Evolutionary conservation across 2,113 vertebrate species (phyloP).

Genomic region (Sinosuthora webbiana): DNA sequence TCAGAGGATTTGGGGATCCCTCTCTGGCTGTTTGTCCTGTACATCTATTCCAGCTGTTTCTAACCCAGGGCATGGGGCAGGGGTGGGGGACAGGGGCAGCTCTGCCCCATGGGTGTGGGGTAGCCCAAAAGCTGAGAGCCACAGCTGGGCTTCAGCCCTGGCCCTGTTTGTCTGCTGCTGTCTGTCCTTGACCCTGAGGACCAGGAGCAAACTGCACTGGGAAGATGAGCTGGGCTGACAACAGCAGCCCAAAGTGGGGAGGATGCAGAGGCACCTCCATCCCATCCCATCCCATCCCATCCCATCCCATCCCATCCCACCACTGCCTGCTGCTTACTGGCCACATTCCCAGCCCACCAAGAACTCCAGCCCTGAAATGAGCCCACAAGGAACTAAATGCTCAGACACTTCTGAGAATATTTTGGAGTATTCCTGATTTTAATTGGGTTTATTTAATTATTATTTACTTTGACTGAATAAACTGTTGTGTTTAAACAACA

Average conservation of each 20-base stretch:
- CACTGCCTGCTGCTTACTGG: not conserved
- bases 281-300: too few species aligned
- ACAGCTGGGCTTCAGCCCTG: not conserved
- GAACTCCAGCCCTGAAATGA: not conserved
- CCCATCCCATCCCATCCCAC: not conserved
- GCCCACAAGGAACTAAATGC: rapidly evolving
- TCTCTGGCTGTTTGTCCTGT: not conserved
- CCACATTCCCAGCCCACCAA: not conserved
- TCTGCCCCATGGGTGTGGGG: rapidly evolving
- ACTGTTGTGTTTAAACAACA: not conserved
- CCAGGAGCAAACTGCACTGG: not conserved
- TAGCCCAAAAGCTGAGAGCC: not conserved
- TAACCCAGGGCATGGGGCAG: rapidly evolving
- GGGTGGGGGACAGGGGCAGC: not conserved
- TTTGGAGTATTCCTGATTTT: not conserved
- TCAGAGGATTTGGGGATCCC: not conserved
- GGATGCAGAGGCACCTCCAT: not conserved
- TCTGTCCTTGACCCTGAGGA: rapidly evolving
- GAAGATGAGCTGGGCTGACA: not conserved
- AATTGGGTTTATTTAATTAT: conserved; percentile 29
- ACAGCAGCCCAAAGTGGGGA: not conserved
- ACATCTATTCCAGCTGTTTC: not conserved
- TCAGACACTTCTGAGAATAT: not conserved
- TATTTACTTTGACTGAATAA: conserved; percentile 30
- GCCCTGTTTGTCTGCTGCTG: rapidly evolving